Evolutionary conservation across 2,888 invertebrate genomes (phyloP).

Genomic region (Unio delphinus): DNA sequence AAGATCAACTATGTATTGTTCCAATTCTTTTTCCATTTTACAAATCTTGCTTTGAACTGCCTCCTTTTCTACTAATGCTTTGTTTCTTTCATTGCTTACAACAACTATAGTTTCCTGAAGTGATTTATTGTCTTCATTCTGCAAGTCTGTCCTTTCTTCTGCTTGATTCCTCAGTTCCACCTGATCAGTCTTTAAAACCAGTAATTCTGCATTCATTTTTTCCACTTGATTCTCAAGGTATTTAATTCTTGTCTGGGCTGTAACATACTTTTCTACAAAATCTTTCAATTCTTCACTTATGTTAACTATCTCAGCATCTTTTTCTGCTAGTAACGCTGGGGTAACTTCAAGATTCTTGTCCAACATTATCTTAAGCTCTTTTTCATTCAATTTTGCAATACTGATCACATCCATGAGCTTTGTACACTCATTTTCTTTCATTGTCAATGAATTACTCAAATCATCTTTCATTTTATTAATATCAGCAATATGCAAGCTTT

Average conservation of each 20-base stretch:
- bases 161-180: neutral
- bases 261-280: too few relatives aligned
- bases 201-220: too few relatives aligned
- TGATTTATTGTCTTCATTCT: neutral
- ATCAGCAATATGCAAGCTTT: slow-evolving; percentile 1
- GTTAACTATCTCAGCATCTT: too few relatives aligned
- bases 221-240: too few relatives aligned
- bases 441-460: too few relatives aligned
- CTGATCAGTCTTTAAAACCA: neutral
- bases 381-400: slow-evolving; percentile 7
- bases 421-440: neutral
- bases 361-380: neutral
- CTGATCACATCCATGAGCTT: neutral
- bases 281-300: too few relatives aligned
- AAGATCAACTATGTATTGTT: neutral
- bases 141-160: neutral
- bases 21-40: neutral
- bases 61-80: too few relatives aligned
- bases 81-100: too few relatives aligned
- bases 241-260: too few relatives aligned
- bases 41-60: neutral
- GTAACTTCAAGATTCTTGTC: too few relatives aligned
- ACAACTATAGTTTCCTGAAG: too few relatives aligned
- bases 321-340: too few relatives aligned
- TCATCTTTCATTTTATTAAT: neutral